Conservation (phyloP, 2,113 vertebrate genomes). For the Antidorcas marsupialis region DNA sequence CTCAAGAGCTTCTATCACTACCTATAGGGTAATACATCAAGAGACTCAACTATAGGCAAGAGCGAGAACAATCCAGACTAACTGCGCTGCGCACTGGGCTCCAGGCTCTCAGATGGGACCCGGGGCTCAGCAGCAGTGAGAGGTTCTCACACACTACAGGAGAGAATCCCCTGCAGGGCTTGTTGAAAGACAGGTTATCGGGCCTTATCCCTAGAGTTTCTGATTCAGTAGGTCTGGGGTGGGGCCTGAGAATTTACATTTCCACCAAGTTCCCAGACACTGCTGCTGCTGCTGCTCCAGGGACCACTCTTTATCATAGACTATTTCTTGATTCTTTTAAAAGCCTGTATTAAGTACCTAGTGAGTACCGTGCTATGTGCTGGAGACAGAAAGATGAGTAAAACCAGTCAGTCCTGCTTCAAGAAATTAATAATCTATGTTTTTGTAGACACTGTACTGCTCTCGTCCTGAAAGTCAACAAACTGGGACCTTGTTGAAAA, state of each 20-base stretch:
- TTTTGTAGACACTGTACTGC: background rate
- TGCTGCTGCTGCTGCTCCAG: background rate
- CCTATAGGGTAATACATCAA: background rate
- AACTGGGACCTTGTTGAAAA: conserved; percentile 34
- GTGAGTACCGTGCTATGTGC: background rate
- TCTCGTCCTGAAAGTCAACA: background rate
- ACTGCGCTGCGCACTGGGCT: background rate
- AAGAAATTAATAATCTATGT: background rate
- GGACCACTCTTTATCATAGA: background rate
- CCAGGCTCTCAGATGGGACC: background rate
- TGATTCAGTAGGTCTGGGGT: background rate
- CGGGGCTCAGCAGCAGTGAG: background rate
- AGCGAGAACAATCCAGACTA: background rate
- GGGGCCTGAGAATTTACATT: background rate
- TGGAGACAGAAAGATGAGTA: background rate
- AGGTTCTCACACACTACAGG: background rate
- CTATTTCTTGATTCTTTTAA: background rate
- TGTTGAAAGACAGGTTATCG: background rate
- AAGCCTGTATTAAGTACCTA: background rate
- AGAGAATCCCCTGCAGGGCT: background rate
- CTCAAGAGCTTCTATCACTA: background rate
- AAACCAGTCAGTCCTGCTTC: background rate
- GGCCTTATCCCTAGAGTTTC: background rate
- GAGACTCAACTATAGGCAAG: background rate
- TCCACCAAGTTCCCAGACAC: background rate